Evolutionary conservation across 2,888 invertebrate genomes (phyloP).

Genomic region (Lithophane semibrunnea): DNA sequence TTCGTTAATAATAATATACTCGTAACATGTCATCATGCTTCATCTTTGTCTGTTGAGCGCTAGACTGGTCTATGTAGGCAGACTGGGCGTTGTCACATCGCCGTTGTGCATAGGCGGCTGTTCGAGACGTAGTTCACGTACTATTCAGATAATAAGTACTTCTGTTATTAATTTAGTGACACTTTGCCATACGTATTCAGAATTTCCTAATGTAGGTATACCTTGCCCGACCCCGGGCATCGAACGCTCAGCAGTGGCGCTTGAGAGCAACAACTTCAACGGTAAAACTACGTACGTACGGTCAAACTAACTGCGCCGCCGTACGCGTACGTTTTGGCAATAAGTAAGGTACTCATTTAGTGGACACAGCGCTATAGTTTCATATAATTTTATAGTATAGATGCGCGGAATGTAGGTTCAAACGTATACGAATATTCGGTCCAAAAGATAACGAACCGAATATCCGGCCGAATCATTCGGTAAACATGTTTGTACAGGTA

Average conservation of each 20-base stretch:
- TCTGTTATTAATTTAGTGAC: not conserved
- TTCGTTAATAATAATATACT: conserved; percentile 26
- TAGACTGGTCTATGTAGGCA: too few species aligned
- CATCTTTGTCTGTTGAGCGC: not conserved
- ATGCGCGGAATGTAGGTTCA: too few species aligned
- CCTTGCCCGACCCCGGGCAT: not conserved
- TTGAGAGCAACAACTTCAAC: not conserved
- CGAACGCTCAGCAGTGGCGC: not conserved
- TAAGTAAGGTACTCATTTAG: not conserved
- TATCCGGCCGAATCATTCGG: too few species aligned
- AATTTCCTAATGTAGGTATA: not conserved
- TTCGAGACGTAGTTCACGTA: not conserved
- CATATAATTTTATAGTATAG: too few species aligned
- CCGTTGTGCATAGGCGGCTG: not conserved
- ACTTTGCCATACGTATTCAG: not conserved
- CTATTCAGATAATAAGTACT: not conserved
- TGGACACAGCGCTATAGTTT: too few species aligned
- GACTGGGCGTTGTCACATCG: too few species aligned
- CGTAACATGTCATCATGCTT: not conserved
- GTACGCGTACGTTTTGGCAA: not conserved
- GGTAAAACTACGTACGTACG: too few species aligned
- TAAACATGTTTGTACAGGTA: too few species aligned
- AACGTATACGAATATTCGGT: too few species aligned
- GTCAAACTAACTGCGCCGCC: not conserved
- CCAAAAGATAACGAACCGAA: too few species aligned